Evolutionary conservation across 2,888 invertebrate species (phyloP).

Genomic region (Eupithecia insigniata): DNA sequence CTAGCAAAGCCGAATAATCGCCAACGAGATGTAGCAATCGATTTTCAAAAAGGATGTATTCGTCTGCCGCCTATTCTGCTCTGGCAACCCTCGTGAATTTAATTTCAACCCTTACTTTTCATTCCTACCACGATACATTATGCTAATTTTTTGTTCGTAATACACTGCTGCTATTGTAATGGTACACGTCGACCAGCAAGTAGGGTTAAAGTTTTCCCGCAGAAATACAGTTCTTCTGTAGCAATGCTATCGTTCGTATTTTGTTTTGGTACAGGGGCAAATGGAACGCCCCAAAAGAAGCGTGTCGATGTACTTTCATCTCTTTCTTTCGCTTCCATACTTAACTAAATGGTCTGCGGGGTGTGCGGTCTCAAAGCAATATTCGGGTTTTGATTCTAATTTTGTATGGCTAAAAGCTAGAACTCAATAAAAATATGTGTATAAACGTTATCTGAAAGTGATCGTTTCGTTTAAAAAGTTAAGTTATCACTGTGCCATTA

Average conservation of each 20-base stretch:
- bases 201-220: slow-evolving; percentile 6
- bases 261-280: slow-evolving; percentile 46
- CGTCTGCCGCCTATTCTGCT: slow-evolving; percentile 11
- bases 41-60: slow-evolving; percentile 21
- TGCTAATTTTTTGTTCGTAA: slow-evolving; percentile 11
- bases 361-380: slow-evolving; percentile 56
- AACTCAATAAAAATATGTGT: slow-evolving; percentile 23
- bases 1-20: slow-evolving; percentile 9
- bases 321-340: slow-evolving; percentile 64
- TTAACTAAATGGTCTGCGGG: slow-evolving; percentile 58
- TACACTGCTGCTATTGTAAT: slow-evolving; percentile 36
- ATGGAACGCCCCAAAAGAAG: slow-evolving; percentile 68
- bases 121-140: slow-evolving; percentile 4
- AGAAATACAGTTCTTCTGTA: slow-evolving; percentile 33
- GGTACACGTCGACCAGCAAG: neutral
- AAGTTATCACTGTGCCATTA: slow-evolving; percentile 64
- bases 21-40: slow-evolving; percentile 10
- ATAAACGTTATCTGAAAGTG: slow-evolving; percentile 9
- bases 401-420: slow-evolving; percentile 15
- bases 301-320: slow-evolving; percentile 61
- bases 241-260: slow-evolving; percentile 27
- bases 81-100: slow-evolving; percentile 29
- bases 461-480: slow-evolving; percentile 51
- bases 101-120: slow-evolving; percentile 25
- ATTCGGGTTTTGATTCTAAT: slow-evolving; percentile 42